A percentile compares a stretch with the other conserved stretches of the same genome.
Conservation (phyloP, 2,797 vertebrate genomes). For the Esox masquinongy region DNA sequence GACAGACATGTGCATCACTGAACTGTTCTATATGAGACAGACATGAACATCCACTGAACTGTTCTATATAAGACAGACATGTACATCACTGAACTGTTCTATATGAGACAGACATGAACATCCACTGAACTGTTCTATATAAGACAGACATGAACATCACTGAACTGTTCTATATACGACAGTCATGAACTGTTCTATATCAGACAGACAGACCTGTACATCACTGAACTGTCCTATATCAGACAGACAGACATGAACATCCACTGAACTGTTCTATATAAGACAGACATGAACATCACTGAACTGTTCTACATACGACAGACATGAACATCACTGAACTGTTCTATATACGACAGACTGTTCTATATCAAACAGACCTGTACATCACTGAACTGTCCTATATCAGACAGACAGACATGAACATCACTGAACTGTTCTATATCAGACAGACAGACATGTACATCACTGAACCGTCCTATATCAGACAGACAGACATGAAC, state of each 20-base stretch:
- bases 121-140: neutral
- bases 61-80: conserved; percentile 21
- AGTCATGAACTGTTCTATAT: neutral
- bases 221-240: neutral
- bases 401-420: too few relatives aligned
- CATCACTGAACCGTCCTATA: conserved; percentile 7
- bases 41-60: neutral
- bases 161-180: neutral
- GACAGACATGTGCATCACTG: neutral
- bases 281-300: too few relatives aligned
- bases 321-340: too few relatives aligned
- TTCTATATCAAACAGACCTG: neutral
- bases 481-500: neutral
- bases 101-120: neutral
- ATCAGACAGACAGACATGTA: neutral
- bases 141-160: neutral
- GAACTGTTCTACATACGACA: too few relatives aligned
- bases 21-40: neutral
- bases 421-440: too few relatives aligned
- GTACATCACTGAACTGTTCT: neutral
- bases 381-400: too few relatives aligned
- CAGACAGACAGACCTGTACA: neutral
- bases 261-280: neutral
- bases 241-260: neutral
- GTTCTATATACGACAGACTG: too few relatives aligned